Percentiles rank a stretch among this genome's conserved stretches.
Conservation (phyloP, 2,888 invertebrate genomes). For the Hirtodrosophila cameraria region DNA sequence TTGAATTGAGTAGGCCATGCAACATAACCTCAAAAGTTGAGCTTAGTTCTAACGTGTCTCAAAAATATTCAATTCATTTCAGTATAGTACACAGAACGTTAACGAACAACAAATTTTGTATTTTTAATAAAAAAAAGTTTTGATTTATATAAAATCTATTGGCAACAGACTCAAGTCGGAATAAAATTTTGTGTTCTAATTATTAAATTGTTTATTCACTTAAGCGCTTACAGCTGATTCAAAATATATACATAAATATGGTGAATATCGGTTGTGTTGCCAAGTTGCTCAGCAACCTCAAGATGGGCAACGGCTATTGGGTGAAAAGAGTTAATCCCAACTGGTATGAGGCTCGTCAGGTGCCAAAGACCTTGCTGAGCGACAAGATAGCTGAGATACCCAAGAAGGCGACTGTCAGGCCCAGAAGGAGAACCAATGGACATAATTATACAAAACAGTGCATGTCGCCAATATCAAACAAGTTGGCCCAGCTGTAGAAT, state of each 20-base stretch:
- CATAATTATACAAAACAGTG: neutral
- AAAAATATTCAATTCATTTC: neutral
- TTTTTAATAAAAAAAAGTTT: too few relatives aligned
- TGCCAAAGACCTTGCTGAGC: constrained; percentile 37
- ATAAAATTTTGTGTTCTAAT: neutral
- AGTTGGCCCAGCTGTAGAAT: neutral
- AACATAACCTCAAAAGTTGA: neutral
- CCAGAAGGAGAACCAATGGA: too few relatives aligned
- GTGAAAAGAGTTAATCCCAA: constrained; percentile 49
- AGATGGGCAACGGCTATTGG: constrained; percentile 35
- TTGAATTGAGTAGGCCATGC: constrained; percentile 25
- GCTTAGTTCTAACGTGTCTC: neutral
- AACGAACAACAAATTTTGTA: neutral
- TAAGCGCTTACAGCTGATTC: neutral
- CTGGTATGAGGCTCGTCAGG: constrained; percentile 52
- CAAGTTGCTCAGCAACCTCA: constrained; percentile 26
- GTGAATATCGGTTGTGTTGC: constrained; percentile 49
- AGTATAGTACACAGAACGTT: neutral
- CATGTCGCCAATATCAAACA: neutral
- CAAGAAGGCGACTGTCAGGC: neutral
- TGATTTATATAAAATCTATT: neutral
- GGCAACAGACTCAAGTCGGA: too few relatives aligned
- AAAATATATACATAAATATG: constrained; percentile 19
- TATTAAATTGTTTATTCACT: neutral
- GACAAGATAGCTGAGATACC: neutral